These are phyloP conservation scores for Stenurella melanura DNA, from an alignment of 2,888 invertebrate genomes.

Conservation along the genomic window DNA sequence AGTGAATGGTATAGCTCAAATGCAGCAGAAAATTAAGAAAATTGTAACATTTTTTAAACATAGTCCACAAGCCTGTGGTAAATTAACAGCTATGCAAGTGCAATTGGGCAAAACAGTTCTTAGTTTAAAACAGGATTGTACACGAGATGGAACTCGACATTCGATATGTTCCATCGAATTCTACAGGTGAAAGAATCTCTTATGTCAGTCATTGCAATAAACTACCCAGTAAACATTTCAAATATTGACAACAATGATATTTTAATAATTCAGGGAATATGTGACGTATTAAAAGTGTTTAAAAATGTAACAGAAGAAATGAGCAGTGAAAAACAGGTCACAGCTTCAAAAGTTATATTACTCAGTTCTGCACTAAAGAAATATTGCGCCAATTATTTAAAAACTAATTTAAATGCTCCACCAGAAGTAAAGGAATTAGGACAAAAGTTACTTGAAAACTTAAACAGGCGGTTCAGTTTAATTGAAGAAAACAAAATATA, in stretches of 20 bases:
- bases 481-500: too few relatives aligned
- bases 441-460: too few relatives aligned
- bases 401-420: too few relatives aligned
- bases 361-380: conserved; percentile 42
- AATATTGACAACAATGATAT: conserved; percentile 34
- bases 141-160: conserved; percentile 44
- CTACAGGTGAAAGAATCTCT: conserved; percentile 48
- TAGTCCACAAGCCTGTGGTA: conserved; percentile 25
- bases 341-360: conserved; percentile 39
- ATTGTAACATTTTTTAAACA: conserved; percentile 44
- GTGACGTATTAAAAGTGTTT: conserved; percentile 44
- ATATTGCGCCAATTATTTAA: not conserved
- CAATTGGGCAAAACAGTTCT: conserved; percentile 23
- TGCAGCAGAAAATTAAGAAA: conserved; percentile 38
- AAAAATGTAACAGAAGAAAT: conserved; percentile 45
- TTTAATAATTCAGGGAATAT: conserved; percentile 22
- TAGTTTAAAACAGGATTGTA: conserved; percentile 31
- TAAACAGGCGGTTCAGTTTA: too few relatives aligned
- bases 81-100: conserved; percentile 31
- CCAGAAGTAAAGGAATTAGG: too few relatives aligned
- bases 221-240: conserved; percentile 10
- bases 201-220: conserved; percentile 41
- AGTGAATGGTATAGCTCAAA: conserved; percentile 11
- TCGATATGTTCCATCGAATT: conserved; percentile 35
- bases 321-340: conserved; percentile 46